Percentiles rank a stretch among this genome's conserved stretches.
phyloP scores from a whole-genome alignment of 1,140 invertebrate species.

The Nomia melanderi region DNA sequence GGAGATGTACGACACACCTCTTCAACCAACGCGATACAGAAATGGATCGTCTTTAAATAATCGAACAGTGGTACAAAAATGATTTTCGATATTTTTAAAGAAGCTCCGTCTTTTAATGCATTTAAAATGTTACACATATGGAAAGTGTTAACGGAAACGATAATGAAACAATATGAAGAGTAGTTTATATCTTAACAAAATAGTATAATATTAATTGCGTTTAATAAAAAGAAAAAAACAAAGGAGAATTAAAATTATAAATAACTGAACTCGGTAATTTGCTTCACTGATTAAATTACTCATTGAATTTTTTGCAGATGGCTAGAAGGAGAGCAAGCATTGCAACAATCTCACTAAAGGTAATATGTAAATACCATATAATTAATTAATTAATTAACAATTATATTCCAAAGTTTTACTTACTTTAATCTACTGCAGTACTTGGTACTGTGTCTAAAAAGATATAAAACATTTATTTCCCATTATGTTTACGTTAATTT shows the following conservation, averaged over 20 bases:
- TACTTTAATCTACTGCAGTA: too few species aligned
- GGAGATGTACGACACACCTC: conserved; percentile 75
- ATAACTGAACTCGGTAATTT: too few species aligned
- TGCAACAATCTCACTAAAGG: conserved; percentile 78
- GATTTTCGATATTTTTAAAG: conserved; percentile 1
- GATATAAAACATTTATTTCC: too few species aligned
- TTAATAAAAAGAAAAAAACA: too few species aligned
- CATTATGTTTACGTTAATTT: neutral
- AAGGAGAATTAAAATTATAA: too few species aligned
- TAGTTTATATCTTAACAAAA: too few species aligned
- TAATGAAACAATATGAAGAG: too few species aligned
- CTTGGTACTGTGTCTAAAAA: too few species aligned
- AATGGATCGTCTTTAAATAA: conserved; percentile 72
- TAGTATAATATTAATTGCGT: too few species aligned
- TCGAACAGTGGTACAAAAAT: conserved; percentile 76
- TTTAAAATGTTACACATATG: neutral
- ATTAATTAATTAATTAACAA: too few species aligned
- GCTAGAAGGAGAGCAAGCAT: conserved; percentile 79
- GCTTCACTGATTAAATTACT: conserved; percentile 2
- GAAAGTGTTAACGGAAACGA: neutral
- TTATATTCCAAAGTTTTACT: too few species aligned
- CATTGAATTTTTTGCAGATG: conserved; percentile 70
- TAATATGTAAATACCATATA: too few species aligned
- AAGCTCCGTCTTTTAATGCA: conserved; percentile 34
- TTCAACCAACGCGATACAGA: conserved; percentile 72